A percentile compares a stretch with the other conserved stretches of the same genome.
phyloP scores from a whole-genome alignment of 92 coral and sea anemone species.

The Galaxea fascicularis region DNA sequence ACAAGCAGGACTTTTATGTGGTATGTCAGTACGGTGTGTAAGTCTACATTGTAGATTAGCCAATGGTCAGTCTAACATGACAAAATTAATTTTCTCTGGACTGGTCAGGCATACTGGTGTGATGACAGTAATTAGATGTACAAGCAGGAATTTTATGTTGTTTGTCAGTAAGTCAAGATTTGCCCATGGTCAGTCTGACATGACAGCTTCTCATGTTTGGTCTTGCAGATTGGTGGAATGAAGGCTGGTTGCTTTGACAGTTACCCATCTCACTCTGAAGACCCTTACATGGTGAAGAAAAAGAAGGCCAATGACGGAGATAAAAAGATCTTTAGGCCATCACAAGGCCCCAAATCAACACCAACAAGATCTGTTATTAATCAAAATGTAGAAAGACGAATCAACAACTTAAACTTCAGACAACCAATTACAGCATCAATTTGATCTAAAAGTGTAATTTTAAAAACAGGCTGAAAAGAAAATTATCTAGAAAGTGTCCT shows the following conservation, averaged over 20 bases:
- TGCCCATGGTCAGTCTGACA: too few species aligned
- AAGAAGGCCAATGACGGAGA: constrained; percentile 61
- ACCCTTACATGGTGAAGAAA: constrained; percentile 88
- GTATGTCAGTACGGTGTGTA: too few species aligned
- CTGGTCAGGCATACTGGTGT: too few species aligned
- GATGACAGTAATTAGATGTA: too few species aligned
- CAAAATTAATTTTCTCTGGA: too few species aligned
- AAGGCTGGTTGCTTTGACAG: constrained; percentile 94
- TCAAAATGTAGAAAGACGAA: constrained; percentile 91
- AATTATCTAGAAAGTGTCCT: too few species aligned
- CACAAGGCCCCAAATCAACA: constrained; percentile 98
- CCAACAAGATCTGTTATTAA: constrained; percentile 84
- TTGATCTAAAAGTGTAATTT: constrained; percentile 12
- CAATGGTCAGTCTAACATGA: too few species aligned
- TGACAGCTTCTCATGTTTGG: too few species aligned
- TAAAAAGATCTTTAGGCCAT: constrained; percentile 89
- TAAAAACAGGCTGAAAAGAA: background rate
- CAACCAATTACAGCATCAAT: constrained; percentile 75
- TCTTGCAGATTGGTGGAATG: constrained; percentile 83
- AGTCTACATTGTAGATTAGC: too few species aligned
- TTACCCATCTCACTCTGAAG: constrained; percentile 93
- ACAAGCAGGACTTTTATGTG: too few species aligned
- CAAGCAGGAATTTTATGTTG: too few species aligned
- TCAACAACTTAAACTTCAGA: constrained; percentile 83
- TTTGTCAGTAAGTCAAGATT: too few species aligned